Conservation (phyloP, 1,140 invertebrate genomes). For the Mactra quadrangularis region DNA sequence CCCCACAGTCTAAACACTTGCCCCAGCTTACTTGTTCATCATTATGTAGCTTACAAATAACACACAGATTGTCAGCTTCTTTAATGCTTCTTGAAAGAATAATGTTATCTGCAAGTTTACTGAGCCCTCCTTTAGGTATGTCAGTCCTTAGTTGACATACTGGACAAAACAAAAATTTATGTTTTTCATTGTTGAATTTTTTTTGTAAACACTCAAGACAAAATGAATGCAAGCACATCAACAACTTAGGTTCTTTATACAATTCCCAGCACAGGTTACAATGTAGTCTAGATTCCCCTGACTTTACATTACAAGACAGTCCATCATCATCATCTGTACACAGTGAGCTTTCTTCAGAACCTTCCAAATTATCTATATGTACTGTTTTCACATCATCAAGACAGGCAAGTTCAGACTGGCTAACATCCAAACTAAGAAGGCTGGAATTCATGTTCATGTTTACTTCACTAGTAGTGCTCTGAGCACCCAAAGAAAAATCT, state of each 20-base stretch:
- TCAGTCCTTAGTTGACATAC: neutral
- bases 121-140: conserved; percentile 5
- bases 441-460: no score
- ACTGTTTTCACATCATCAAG: no score
- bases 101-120: neutral
- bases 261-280: conserved; percentile 14
- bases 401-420: no score
- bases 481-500: no score
- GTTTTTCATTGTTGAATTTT: neutral
- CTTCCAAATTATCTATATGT: no score
- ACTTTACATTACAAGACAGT: no score
- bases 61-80: neutral
- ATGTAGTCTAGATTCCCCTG: conserved; percentile 22
- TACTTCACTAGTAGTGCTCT: no score
- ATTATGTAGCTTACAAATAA: conserved; percentile 43
- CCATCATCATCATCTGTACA: no score
- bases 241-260: conserved; percentile 15
- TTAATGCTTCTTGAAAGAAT: neutral
- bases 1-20: conserved; percentile 47
- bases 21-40: conserved; percentile 1
- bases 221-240: conserved; percentile 47
- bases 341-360: no score
- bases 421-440: no score
- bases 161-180: conserved; percentile 22
- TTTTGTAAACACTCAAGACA: conserved; percentile 21